Conservation (phyloP, 1,140 invertebrate species). For the Temnothorax curvispinosus region DNA sequence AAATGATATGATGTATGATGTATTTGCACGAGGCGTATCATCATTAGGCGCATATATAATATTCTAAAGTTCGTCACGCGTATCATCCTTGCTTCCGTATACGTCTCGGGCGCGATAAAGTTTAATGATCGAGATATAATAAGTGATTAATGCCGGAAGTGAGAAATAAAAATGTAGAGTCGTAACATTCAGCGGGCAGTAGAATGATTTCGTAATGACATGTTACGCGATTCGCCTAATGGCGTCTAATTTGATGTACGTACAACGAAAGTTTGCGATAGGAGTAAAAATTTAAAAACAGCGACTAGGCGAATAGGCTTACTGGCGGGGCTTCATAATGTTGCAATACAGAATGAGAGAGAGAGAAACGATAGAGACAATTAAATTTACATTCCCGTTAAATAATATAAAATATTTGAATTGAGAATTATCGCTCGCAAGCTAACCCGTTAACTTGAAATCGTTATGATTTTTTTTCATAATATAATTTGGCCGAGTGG, state of each 20-base stretch:
- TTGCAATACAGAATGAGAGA: background rate
- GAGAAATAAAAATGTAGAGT: constrained; percentile 8
- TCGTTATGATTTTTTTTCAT: background rate
- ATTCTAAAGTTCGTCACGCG: background rate
- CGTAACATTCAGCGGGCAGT: constrained; percentile 6
- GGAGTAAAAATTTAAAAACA: background rate
- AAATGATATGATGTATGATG: background rate
- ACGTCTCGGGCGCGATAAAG: constrained; percentile 6
- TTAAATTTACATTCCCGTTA: background rate
- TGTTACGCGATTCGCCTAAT: constrained; percentile 4
- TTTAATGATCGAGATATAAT: constrained; percentile 14
- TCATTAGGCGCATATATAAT: background rate
- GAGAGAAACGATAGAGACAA: background rate
- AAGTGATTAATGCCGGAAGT: constrained; percentile 46
- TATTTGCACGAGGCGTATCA: background rate
- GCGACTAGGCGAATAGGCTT: no score
- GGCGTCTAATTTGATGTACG: background rate
- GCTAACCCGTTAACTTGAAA: background rate
- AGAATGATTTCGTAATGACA: constrained; percentile 7
- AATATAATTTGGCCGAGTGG: background rate
- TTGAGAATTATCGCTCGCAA: background rate
- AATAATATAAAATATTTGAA: background rate
- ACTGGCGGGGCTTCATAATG: background rate
- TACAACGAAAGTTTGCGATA: background rate
- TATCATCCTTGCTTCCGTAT: background rate